Percentiles rank a stretch among this genome's conserved stretches.
These are phyloP conservation scores for Spodoptera frugiperda DNA, from an alignment of 1,140 invertebrate species.

Conservation along the genomic window DNA sequence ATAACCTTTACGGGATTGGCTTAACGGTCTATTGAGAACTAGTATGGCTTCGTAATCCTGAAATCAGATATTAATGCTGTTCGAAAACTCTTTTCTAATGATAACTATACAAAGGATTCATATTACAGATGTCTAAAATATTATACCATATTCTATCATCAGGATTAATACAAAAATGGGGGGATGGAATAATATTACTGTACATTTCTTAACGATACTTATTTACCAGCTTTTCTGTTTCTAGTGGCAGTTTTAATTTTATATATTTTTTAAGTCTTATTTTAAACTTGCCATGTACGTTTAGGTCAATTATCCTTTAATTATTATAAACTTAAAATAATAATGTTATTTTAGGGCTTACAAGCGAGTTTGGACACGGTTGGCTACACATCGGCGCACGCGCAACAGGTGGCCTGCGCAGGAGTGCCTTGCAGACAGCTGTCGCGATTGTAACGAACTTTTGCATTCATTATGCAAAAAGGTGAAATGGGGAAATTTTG, in stretches of 20 bases:
- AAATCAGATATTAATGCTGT: neutral
- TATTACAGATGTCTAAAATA: too few relatives aligned
- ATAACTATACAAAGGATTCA: neutral
- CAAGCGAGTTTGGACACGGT: conserved; percentile 8
- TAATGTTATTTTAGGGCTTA: conserved; percentile 11
- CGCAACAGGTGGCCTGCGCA: conserved; percentile 41
- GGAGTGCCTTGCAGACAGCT: conserved; percentile 29
- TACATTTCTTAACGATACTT: too few relatives aligned
- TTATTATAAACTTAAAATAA: too few relatives aligned
- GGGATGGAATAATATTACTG: too few relatives aligned
- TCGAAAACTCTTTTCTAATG: neutral
- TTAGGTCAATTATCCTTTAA: too few relatives aligned
- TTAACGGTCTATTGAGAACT: neutral
- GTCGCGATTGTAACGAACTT: conserved; percentile 29
- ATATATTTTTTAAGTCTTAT: too few relatives aligned
- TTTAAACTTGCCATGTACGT: too few relatives aligned
- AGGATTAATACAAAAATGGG: too few relatives aligned
- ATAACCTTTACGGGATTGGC: neutral
- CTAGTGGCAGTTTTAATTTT: too few relatives aligned
- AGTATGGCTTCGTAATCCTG: too few relatives aligned
- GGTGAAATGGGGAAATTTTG: conserved; percentile 29
- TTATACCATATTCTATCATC: too few relatives aligned
- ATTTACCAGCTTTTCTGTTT: too few relatives aligned
- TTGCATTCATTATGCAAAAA: neutral
- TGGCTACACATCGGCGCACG: conserved; percentile 29